Percentiles rank a stretch among this genome's conserved stretches.
Evolutionary conservation across 2,888 invertebrate species (phyloP).

Genomic region (Aphodius sticticus): DNA sequence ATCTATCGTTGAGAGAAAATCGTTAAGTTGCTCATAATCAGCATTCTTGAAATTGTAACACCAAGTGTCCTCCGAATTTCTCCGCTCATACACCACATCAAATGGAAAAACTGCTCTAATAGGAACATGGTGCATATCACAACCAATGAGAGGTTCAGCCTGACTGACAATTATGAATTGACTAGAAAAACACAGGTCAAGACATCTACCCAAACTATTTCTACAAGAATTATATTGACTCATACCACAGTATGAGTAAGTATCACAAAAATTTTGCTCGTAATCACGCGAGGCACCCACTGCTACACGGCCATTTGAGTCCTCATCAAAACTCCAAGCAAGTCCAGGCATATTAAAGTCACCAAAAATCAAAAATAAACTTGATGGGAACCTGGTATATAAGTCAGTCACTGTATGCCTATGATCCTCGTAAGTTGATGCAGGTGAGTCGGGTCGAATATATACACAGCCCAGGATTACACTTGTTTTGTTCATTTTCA

Average conservation of each 20-base stretch:
- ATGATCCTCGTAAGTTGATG: background rate
- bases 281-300: background rate
- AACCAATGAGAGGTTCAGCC: too few species aligned
- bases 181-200: too few species aligned
- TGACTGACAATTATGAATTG: too few species aligned
- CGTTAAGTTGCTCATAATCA: too few species aligned
- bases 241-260: background rate
- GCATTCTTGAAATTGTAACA: too few species aligned
- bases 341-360: background rate
- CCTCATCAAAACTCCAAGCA: background rate
- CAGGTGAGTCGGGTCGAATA: background rate
- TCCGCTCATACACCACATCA: too few species aligned
- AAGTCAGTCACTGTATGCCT: background rate
- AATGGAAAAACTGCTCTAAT: too few species aligned
- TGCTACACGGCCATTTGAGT: background rate
- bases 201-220: background rate
- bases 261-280: background rate
- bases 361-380: background rate
- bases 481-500: background rate
- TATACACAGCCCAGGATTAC: too few species aligned
- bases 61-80: too few species aligned
- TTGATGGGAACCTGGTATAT: background rate
- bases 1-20: too few species aligned
- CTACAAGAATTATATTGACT: background rate
- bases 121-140: too few species aligned